Evolutionary conservation across 2,113 vertebrate species (phyloP).

Genomic region (Sylvilagus bachmani): DNA sequence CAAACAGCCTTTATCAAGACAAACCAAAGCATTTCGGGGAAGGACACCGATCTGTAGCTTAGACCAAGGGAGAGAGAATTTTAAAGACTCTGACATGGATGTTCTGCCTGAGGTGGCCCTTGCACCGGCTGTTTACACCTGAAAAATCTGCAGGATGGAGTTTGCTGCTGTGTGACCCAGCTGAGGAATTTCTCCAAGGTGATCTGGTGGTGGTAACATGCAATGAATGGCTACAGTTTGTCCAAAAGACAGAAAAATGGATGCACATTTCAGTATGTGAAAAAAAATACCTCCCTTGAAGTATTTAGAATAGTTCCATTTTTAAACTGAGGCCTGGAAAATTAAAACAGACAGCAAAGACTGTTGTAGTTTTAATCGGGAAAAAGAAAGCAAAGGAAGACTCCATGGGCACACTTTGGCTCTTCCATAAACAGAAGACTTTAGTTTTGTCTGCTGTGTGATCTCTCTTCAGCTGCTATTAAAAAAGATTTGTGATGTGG

Average conservation of each 20-base stretch:
- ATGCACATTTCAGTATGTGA: not conserved
- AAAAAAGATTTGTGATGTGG: not conserved
- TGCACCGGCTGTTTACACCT: conserved; percentile 40
- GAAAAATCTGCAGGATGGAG: not conserved
- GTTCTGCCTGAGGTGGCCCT: conserved; percentile 42
- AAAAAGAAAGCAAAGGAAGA: not conserved
- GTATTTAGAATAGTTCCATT: not conserved
- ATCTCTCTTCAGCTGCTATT: not conserved
- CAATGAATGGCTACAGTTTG: conserved; percentile 3
- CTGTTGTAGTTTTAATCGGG: not conserved
- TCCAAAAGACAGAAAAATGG: not conserved
- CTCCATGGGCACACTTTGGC: not conserved
- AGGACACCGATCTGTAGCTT: conserved; percentile 56
- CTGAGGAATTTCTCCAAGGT: conserved; percentile 71
- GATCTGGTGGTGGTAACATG: conserved; percentile 50
- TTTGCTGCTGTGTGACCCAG: conserved; percentile 7
- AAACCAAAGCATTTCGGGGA: conserved; percentile 73
- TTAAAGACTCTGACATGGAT: conserved; percentile 50
- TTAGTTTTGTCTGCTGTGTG: not conserved
- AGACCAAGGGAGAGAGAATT: not conserved
- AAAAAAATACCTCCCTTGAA: not conserved
- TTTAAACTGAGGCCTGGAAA: not conserved
- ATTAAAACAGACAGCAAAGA: conserved; percentile 11
- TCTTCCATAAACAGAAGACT: conserved; percentile 12
- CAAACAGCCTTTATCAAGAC: conserved; percentile 80